phyloP scores from a whole-genome alignment of 2,888 invertebrate species.

The Chaitophorus viminalis region DNA sequence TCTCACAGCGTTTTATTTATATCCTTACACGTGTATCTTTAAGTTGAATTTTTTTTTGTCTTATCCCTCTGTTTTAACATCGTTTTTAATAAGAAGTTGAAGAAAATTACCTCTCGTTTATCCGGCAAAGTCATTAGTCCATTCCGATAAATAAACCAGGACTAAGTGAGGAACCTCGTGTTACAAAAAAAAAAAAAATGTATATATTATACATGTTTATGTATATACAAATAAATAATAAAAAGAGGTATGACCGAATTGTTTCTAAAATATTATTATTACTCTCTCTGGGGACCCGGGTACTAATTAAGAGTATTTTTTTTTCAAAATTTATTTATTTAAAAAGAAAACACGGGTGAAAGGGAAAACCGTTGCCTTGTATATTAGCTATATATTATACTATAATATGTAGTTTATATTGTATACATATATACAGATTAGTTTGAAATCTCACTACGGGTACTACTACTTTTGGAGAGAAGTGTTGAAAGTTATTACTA shows the following conservation, averaged over 20 bases:
- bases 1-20: background rate
- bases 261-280: constrained; percentile 53
- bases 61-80: constrained; percentile 19
- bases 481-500: constrained; percentile 41
- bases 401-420: background rate
- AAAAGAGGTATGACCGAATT: constrained; percentile 40
- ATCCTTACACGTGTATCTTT: background rate
- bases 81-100: constrained; percentile 27
- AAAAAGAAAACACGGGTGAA: constrained; percentile 26
- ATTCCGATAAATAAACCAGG: constrained; percentile 18
- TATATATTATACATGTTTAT: background rate
- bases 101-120: constrained; percentile 47
- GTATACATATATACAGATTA: background rate
- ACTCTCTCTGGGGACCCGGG: background rate
- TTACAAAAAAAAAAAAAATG: constrained; percentile 11
- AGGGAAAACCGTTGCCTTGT: background rate
- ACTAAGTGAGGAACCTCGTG: background rate
- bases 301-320: constrained; percentile 46
- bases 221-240: background rate
- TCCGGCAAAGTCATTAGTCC: constrained; percentile 41
- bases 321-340: constrained; percentile 11
- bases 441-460: background rate
- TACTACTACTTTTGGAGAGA: background rate
- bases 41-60: background rate
- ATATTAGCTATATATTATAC: too few relatives aligned